Evolutionary conservation across 2,113 vertebrate genomes (phyloP), one percentile per base, ranked within the genome.

Genomic region (Synchiropus splendidus): DNA sequence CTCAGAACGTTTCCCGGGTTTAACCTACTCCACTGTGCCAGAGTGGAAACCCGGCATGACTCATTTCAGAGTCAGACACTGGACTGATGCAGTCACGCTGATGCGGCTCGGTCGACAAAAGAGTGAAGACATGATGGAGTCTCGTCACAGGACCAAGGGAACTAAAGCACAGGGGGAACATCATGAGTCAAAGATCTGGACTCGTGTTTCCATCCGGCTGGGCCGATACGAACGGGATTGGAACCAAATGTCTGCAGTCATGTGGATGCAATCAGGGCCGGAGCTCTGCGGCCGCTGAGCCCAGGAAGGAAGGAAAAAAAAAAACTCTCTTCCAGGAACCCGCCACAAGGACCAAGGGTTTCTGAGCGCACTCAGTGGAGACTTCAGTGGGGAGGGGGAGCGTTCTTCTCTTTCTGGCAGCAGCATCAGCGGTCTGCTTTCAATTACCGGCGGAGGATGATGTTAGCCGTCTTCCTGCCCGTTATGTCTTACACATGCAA

Each of bases 181-280:
- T 27, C 8, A 8, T 5, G 21, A 27, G 21, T 27, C 4, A 27
- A 27, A 27, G 21, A 27, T 27, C 21, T 5, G 21, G 4, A 8
- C 21, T 27, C 21, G 21, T 27, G 21, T 27, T 27, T 27, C 8
- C 21, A 8, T 27, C 21, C 21, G 21, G 21, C 21, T 27, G 4
- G 4, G 21, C 21, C 49, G 51, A 82, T 81, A 79, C 78, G 83
- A 83, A 73, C 74, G 45, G 61, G 60, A 83, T 85, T 83, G 75
- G 80, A 82, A 84, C 75, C 79, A 83, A 85, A 80, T 80, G 81
- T 82, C 80, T 79, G 66, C 64, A 74, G 69, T 82, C 78, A 81
- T 83, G 80, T 81, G 82, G 82, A 80, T 77, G 72, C 77, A 77
- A 85, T 80, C 80, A 82, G 65, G 73, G 69, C 69, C 57, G 42